Conservation (phyloP, 2,113 vertebrate species). For the Cygnus buccinator region DNA sequence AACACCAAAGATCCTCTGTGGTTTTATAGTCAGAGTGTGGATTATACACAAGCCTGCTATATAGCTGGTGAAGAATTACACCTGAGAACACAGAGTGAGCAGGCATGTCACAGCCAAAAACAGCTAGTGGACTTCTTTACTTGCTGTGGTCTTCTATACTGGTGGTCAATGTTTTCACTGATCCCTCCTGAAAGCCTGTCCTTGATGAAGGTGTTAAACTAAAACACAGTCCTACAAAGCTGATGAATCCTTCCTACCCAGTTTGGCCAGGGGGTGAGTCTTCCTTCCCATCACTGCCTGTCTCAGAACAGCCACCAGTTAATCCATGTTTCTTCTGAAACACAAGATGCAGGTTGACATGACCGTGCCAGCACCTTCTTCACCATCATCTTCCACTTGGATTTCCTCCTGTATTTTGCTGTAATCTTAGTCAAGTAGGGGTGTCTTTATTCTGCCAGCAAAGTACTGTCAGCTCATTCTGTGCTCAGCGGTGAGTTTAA, state of each 20-base stretch:
- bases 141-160: not conserved
- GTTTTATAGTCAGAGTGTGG: not conserved
- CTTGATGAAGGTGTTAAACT: not conserved
- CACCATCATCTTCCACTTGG: not conserved
- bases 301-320: not conserved
- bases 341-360: rapidly evolving
- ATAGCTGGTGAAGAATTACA: not conserved
- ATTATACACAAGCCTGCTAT: not conserved
- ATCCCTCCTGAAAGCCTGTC: not conserved
- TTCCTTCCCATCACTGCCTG: not conserved
- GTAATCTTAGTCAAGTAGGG: not conserved
- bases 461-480: not conserved
- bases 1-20: not conserved
- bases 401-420: not conserved
- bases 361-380: not conserved
- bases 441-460: not conserved
- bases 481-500: not conserved
- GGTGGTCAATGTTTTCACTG: not conserved
- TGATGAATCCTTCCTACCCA: not conserved
- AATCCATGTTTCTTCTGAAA: not conserved
- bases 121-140: not conserved
- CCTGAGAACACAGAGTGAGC: not conserved
- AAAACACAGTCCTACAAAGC: not conserved
- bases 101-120: not conserved
- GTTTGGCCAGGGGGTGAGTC: not conserved